Percentiles rank a stretch among this genome's conserved stretches.
phyloP scores from a whole-genome alignment of 1,140 invertebrate species.

The Atta cephalotes region DNA sequence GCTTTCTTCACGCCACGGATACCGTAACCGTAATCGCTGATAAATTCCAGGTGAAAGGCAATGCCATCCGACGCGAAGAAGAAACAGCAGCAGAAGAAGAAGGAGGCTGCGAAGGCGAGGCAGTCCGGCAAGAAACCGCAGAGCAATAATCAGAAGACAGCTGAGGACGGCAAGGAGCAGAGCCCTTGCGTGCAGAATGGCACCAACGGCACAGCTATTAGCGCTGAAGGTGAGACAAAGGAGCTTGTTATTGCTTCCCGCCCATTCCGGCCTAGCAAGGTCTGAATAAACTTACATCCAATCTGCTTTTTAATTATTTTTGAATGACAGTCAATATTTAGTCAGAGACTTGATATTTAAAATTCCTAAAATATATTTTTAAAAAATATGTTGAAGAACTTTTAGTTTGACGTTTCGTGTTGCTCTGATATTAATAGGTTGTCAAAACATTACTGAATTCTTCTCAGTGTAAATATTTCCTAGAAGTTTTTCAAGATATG shows the following conservation, averaged over 20 bases:
- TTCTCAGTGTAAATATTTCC: not conserved
- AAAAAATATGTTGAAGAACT: not conserved
- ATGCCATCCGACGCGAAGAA: constrained; percentile 99
- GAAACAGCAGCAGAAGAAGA: constrained; percentile 98
- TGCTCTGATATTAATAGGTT: not conserved
- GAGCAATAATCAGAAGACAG: constrained; percentile 78
- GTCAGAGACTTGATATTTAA: not conserved
- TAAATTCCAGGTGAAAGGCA: constrained; percentile 72
- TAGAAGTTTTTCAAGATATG: not conserved
- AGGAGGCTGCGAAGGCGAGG: constrained; percentile 95
- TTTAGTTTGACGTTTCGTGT: not conserved
- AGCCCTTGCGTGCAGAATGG: constrained; percentile 84
- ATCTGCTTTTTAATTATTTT: not conserved
- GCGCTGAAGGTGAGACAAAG: constrained; percentile 84
- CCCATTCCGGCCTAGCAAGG: not conserved
- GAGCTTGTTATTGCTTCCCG: not conserved
- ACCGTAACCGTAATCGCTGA: not conserved
- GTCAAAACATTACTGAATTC: not conserved
- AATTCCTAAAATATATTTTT: not conserved
- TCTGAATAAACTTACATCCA: not conserved
- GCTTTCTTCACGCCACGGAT: not conserved
- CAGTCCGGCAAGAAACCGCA: constrained; percentile 88
- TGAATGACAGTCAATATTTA: not conserved
- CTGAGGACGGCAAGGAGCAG: constrained; percentile 87
- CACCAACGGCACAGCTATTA: constrained; percentile 84